Evolutionary conservation across 1,140 invertebrate genomes (phyloP).

Genomic region (Asobara japonica): DNA sequence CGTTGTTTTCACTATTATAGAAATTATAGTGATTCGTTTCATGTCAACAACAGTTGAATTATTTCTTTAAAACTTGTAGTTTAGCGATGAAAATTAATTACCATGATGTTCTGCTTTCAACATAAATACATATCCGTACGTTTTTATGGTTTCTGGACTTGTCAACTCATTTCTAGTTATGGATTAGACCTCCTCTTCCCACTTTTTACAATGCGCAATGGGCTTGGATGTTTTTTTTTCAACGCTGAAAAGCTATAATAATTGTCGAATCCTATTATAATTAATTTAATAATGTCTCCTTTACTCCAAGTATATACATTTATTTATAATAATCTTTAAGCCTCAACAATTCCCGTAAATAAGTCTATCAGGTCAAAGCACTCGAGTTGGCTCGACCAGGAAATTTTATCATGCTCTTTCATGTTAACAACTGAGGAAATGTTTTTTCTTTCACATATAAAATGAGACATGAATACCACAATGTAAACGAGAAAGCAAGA

Average conservation of each 20-base stretch:
- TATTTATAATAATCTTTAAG: slow-evolving; percentile 44
- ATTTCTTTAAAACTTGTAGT: slow-evolving; percentile 1
- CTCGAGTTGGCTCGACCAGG: slow-evolving; percentile 33
- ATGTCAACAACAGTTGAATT: not conserved
- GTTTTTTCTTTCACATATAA: not conserved
- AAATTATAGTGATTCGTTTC: not conserved
- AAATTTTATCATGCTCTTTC: slow-evolving; percentile 44
- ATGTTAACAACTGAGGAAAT: slow-evolving; percentile 43
- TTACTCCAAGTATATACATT: slow-evolving; percentile 28
- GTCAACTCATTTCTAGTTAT: not conserved
- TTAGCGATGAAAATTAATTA: not conserved
- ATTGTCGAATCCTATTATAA: not conserved
- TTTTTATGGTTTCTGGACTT: not conserved
- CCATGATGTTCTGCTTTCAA: not conserved
- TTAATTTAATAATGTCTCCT: not conserved
- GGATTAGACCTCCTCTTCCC: slow-evolving; percentile 4
- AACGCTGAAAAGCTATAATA: not conserved
- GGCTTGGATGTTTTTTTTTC: not conserved
- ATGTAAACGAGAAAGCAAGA: not conserved
- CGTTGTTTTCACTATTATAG: slow-evolving; percentile 15
- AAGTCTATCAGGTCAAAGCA: slow-evolving; percentile 43
- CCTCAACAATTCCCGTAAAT: slow-evolving; percentile 57
- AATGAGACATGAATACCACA: not conserved
- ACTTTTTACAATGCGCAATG: not conserved
- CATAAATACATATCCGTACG: not conserved